A percentile compares a stretch with the other conserved stretches of the same genome.
These are phyloP conservation scores for Lithophane socia DNA, from an alignment of 2,888 invertebrate genomes.

Conservation along the genomic window DNA sequence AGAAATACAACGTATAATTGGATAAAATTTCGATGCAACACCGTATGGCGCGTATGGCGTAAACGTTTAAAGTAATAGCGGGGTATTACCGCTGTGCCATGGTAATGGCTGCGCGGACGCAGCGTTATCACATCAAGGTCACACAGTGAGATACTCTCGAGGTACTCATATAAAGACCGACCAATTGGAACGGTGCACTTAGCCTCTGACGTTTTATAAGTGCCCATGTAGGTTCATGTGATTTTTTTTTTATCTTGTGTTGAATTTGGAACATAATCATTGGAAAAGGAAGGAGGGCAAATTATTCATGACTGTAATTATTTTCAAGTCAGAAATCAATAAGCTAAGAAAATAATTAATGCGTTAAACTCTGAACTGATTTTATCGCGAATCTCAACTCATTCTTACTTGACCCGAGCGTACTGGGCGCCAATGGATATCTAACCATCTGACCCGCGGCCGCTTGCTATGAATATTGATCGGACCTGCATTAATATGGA, in stretches of 20 bases:
- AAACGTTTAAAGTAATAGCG: conserved; percentile 71
- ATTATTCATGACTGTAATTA: not conserved
- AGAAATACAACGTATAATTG: conserved; percentile 65
- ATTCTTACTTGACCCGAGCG: conserved; percentile 66
- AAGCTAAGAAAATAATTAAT: conserved; percentile 63
- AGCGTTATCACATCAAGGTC: conserved; percentile 75
- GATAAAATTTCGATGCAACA: conserved; percentile 64
- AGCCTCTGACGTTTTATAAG: too few relatives aligned
- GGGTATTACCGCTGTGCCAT: conserved; percentile 65
- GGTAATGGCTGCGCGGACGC: conserved; percentile 63
- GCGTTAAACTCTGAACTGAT: conserved; percentile 61
- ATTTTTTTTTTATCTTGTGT: not conserved
- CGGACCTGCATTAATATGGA: conserved; percentile 78
- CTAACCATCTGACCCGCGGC: conserved; percentile 77
- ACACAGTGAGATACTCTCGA: conserved; percentile 68
- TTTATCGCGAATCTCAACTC: conserved; percentile 68
- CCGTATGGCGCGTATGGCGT: conserved; percentile 48
- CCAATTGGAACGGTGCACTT: too few relatives aligned
- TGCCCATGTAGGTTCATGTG: too few relatives aligned
- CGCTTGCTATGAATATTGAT: conserved; percentile 81
- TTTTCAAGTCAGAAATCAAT: conserved; percentile 38
- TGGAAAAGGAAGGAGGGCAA: not conserved
- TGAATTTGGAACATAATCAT: conserved; percentile 12
- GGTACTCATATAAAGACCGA: conserved; percentile 41
- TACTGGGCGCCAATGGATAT: conserved; percentile 71